Evolutionary conservation across 2,888 invertebrate species (phyloP), one percentile per base, ranked within the genome.

Genomic region (Thymelicus acteon): DNA sequence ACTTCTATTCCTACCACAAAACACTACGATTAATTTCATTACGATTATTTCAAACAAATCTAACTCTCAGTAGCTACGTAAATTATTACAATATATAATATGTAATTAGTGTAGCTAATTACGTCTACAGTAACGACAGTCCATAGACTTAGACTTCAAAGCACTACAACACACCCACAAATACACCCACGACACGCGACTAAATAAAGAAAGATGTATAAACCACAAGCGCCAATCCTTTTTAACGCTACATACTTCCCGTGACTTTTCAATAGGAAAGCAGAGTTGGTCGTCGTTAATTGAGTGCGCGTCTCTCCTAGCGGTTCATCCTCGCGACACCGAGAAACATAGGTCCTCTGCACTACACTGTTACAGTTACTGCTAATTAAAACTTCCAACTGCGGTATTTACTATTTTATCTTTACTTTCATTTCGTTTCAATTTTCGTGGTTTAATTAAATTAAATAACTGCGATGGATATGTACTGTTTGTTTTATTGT

Each of bases 261-360:
- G 71, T 78, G 77, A 81, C 82, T 80, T 84, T 84, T 86, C 84
- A 85, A 85, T 84, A 80, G 78, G 75, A 76, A 78, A 24, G 78
- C 79, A 78, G 79, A 82, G 78, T 82, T 80, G 73, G 79, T 77
- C 76, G 82, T 81, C 85, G 79, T 87, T 90, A 89, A 88, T 90
- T 90, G 86, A 87, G 84, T 79, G 77, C 83, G 80, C 83, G 75
- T 73, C 79, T 79, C 80, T 81, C 77, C 81, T 79, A 81, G 75
- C 79, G 76, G 72, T 79, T 79, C 81, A 81, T 82, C 80, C 75
- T 77, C 78, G 76, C 70, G 80, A 76, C 76, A 76, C 76, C 77
- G 79, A 85, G 87, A 88, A 87, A 85, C 85, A 78, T 84, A 83
- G 84, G 85, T 83, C 80, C 82, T 83, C 75, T 72, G 79, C 60